phyloP scores from a whole-genome alignment of 2,113 vertebrate species.

The Copsychus sechellarum region DNA sequence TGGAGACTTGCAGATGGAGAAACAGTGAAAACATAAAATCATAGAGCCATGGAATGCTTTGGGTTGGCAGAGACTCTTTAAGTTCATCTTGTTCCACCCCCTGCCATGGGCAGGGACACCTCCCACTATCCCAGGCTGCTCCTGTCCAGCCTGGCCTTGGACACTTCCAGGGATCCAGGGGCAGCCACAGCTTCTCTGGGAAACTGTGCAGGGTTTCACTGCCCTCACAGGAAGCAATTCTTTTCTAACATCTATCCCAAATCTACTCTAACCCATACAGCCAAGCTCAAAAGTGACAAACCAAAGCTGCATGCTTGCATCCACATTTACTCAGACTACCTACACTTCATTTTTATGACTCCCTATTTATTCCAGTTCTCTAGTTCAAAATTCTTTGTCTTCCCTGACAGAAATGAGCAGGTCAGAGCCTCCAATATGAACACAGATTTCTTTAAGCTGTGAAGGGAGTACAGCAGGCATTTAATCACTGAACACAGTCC shows the following conservation, averaged over 20 bases:
- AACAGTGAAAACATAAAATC: neutral
- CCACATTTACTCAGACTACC: neutral
- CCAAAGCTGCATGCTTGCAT: rapidly evolving
- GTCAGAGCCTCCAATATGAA: neutral
- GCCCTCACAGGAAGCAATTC: neutral
- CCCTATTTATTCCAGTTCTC: neutral
- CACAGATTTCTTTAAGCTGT: neutral
- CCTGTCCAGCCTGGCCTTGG: rapidly evolving
- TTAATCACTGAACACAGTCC: neutral
- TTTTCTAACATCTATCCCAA: neutral
- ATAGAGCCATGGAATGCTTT: neutral
- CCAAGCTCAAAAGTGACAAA: neutral
- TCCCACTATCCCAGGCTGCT: rapidly evolving
- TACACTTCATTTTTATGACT: neutral
- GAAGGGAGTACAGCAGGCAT: neutral
- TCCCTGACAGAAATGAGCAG: neutral
- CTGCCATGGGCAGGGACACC: neutral
- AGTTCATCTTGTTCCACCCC: neutral
- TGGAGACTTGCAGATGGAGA: neutral
- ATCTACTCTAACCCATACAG: neutral
- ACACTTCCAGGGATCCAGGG: neutral
- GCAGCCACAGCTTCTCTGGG: neutral
- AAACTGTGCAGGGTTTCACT: rapidly evolving
- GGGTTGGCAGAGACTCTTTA: neutral
- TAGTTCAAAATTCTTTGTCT: neutral